A percentile compares a stretch with the other conserved stretches of the same genome.
These are phyloP conservation scores for Phaethon lepturus DNA, from an alignment of 2,113 vertebrate genomes.

Conservation along the genomic window DNA sequence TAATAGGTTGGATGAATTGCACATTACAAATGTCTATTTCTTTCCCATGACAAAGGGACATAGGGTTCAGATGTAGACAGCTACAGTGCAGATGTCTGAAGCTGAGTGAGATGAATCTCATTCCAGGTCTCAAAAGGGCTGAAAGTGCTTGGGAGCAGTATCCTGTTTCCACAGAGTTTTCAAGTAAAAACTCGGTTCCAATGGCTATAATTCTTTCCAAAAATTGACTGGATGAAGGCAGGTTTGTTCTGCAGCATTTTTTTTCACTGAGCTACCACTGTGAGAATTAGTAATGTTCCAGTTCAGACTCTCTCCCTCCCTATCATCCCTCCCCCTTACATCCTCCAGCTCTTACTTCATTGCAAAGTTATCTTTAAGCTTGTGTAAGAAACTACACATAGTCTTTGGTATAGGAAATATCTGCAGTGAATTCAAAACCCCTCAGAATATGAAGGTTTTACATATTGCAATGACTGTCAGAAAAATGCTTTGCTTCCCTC, in stretches of 20 bases:
- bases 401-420: not conserved
- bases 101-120: not conserved
- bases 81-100: slow-evolving; percentile 3
- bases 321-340: not conserved
- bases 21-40: not conserved
- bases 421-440: not conserved
- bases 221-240: slow-evolving; percentile 49
- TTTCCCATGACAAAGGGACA: slow-evolving; percentile 6
- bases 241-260: slow-evolving; percentile 48
- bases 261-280: slow-evolving; percentile 53
- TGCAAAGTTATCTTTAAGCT: slow-evolving; percentile 15
- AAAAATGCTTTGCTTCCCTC: not conserved
- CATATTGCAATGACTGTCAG: not conserved
- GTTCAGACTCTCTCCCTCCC: not conserved
- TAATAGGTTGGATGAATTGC: not conserved
- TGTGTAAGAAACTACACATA: not conserved
- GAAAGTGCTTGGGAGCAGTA: slow-evolving; percentile 22
- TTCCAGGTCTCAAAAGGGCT: slow-evolving; percentile 34
- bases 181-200: slow-evolving; percentile 21
- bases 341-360: slow-evolving; percentile 45
- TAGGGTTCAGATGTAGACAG: not conserved
- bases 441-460: not conserved
- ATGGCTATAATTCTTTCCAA: slow-evolving; percentile 32
- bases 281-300: slow-evolving; percentile 30
- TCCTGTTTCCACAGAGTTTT: slow-evolving; percentile 52